Percentiles rank a stretch among this genome's conserved stretches.
Conservation (phyloP, 2,797 vertebrate species). For the Echiichthys vipera region DNA sequence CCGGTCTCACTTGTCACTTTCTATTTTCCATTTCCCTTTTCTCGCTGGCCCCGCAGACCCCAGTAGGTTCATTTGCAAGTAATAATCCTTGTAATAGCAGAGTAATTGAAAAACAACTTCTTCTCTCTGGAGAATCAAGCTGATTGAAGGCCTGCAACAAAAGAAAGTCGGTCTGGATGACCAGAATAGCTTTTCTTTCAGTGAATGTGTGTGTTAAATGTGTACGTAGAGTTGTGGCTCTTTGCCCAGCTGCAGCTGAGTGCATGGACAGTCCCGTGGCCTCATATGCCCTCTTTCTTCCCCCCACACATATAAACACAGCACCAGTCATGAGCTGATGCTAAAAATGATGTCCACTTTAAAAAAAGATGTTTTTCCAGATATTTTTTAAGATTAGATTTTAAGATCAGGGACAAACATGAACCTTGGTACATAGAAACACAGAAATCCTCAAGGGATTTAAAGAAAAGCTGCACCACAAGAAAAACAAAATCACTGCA, state of each 20-base stretch:
- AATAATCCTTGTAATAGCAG: conserved; percentile 45
- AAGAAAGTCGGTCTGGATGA: conserved; percentile 44
- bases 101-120: conserved; percentile 49
- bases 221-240: conserved; percentile 30
- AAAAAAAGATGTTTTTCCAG: neutral
- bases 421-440: neutral
- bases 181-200: conserved; percentile 19
- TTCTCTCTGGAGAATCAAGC: conserved; percentile 37
- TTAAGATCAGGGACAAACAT: conserved; percentile 7
- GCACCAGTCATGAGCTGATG: neutral
- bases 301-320: neutral
- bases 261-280: conserved; percentile 17
- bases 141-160: conserved; percentile 22
- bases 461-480: conserved; percentile 11
- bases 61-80: conserved; percentile 36
- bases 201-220: conserved; percentile 13
- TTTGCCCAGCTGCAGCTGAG: conserved; percentile 34
- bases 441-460: conserved; percentile 18
- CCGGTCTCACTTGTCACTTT: conserved; percentile 32
- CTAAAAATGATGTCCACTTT: neutral
- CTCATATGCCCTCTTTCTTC: conserved; percentile 10
- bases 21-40: conserved; percentile 11
- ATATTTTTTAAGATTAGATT: conserved; percentile 9
- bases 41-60: conserved; percentile 3
- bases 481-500: neutral